Evolutionary conservation across 2,888 invertebrate species (phyloP), one percentile per base, ranked within the genome.

Genomic region (Cephonodes hylas): DNA sequence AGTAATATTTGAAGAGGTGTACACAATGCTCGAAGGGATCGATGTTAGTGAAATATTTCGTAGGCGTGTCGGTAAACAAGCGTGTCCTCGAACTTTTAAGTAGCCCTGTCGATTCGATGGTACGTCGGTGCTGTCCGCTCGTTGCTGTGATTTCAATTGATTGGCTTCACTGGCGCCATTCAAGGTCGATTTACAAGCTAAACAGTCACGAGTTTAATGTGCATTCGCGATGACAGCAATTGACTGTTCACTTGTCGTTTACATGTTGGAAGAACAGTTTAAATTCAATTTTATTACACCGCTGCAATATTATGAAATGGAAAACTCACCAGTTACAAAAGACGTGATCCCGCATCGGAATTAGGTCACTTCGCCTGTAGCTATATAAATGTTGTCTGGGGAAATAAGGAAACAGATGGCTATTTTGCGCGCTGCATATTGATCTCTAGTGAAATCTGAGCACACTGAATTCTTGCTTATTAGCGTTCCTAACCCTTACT

Each of bases 31-130:
- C 75, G 69, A 63, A 65, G 61, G 65, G 69, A 75, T 81, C 73
- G 75, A 77, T 75, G 67, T 42, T 76, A 68, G 66, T 78, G 72
- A 79, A 83, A 77, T 81, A 80, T 81, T 76, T 72, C 63, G 68
- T 71, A 65, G 66, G 63, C 66, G 64, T 44, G 42, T 64, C 68
- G 59, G 72, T 68, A 71, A 53, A 73, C 71, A 68, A 64, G 46
- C 22, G 62, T 56, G 76, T 71, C 77, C 76, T 78, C 72, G 74
- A 79, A 77, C 71, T 81, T 79, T 73, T 67, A 64, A 61, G 46
- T 53, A 64, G 66, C 66, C 68, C 73, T 73, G 66, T n/a, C 13
- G 13, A 38, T 1, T 38, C 66, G 62, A 65, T 64, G 61, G 27
- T 18, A 10, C 8, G 53, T 15, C 53, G 31, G 10, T 8, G 18